Base-by-base conservation (phyloP, 2,888 invertebrate genomes). In the Campoplex capitator region DNA sequence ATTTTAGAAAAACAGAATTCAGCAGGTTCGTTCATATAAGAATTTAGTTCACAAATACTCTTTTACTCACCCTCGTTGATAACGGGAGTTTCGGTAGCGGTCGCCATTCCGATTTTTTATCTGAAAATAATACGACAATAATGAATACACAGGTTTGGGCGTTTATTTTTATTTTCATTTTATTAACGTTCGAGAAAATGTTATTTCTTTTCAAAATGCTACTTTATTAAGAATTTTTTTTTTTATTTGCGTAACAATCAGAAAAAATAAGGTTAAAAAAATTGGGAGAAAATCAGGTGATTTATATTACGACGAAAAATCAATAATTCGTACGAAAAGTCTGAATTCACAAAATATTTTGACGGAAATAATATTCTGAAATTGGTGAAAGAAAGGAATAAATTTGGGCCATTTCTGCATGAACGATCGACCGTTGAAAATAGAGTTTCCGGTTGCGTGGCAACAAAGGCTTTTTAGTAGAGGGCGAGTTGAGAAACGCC, bases 21-120 rank as follows among this genome's bases (percentile, higher is more conserved):
- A 23, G 23, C 23, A 23, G 23, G 23, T 23, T 23, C 23, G 23
- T 23, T 23, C 23, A 0, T 23, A 23, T 23, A 23, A 23, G 23
- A 23, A 23, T 23, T 23, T 23, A 0, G 23, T 23, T 23, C 23
- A 23, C 51, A 67, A 32, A 56, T 42, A 42, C 28, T 23, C 28
- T 23, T 58, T 58, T 81, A 91, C 93, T 92, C 86, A 93, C 92
- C 74, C 87, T 93, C 92, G 45, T 86, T 89, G 85, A 83, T 89
- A 74, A 90, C 89, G 13, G 89, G 88, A 11, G 90, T 87, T 51
- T 93, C 90, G 23, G 92, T 80, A 85, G 91, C 89, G 51, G 92
- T 90, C 65, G 92, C 91, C 92, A 93, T 93, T 51, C 85, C 84
- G 56, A 67, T 78, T 56, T 7, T 74, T 7, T 56, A 45, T 81